Evolutionary conservation across 2,888 invertebrate species (phyloP).

Genomic region (Rhamphomyia laevipes): DNA sequence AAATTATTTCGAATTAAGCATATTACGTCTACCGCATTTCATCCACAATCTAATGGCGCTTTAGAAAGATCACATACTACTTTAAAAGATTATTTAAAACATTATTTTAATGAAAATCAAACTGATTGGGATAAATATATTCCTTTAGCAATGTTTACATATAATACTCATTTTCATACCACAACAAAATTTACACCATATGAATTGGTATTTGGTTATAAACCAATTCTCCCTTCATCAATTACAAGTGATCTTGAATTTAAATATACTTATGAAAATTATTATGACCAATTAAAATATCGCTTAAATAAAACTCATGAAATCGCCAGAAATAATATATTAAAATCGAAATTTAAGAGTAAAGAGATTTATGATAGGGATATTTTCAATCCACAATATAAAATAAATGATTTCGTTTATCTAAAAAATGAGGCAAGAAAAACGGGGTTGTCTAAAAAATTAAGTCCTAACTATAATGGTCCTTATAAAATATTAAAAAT

Average conservation of each 20-base stretch:
- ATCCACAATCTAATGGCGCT: slow-evolving; percentile 13
- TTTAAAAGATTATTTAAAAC: slow-evolving; percentile 23
- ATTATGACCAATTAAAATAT: slow-evolving; percentile 8
- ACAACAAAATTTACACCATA: slow-evolving; percentile 7
- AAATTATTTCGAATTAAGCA: slow-evolving; percentile 24
- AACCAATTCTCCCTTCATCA: slow-evolving; percentile 6
- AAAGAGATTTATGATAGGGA: slow-evolving; percentile 6
- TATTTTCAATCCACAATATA: slow-evolving; percentile 1
- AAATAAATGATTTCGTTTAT: slow-evolving; percentile 6
- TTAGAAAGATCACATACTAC: slow-evolving; percentile 25
- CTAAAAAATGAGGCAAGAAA: slow-evolving; percentile 5
- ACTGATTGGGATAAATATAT: slow-evolving; percentile 3
- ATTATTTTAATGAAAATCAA: slow-evolving; percentile 15
- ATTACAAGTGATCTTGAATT: slow-evolving; percentile 4
- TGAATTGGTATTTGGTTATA: slow-evolving; percentile 9
- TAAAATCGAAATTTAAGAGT: slow-evolving; percentile 5
- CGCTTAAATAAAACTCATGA: slow-evolving; percentile 7
- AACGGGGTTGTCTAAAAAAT: slow-evolving; percentile 6
- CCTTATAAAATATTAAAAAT: slow-evolving; percentile 6
- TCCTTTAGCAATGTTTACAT: slow-evolving; percentile 4
- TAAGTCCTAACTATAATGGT: slow-evolving; percentile 7
- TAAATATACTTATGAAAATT: slow-evolving; percentile 9
- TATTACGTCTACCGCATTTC: slow-evolving; percentile 20
- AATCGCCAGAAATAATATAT: slow-evolving; percentile 8
- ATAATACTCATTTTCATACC: slow-evolving; percentile 3